A percentile compares a stretch with the other conserved stretches of the same genome.
Evolutionary conservation across 2,797 vertebrate genomes (phyloP).

Genomic region (Netta rufina): DNA sequence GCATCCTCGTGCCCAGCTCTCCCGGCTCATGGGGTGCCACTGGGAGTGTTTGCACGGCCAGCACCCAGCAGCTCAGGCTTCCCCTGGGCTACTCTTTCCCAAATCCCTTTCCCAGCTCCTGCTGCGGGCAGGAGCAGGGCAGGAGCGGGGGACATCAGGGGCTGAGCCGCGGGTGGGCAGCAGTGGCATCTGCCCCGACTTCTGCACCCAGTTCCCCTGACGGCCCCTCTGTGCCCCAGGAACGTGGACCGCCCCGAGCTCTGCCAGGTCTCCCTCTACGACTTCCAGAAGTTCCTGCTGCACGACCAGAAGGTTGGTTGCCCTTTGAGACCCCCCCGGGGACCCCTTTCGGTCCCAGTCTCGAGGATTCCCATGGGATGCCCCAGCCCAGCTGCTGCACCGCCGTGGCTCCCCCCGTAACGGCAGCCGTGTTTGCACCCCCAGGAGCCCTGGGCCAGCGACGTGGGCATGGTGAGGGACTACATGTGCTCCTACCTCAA

Average conservation of each 20-base stretch:
- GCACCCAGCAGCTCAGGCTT: neutral
- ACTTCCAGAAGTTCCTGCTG: conserved; percentile 90
- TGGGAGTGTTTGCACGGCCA: neutral
- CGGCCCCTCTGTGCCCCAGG: conserved; percentile 38
- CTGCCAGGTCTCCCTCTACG: conserved; percentile 87
- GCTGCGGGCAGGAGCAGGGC: neutral
- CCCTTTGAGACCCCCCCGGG: neutral
- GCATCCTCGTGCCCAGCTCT: rapidly evolving
- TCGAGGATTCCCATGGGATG: neutral
- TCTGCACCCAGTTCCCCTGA: neutral
- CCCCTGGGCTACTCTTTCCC: neutral
- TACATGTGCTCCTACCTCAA: conserved; percentile 83
- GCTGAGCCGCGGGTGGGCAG: neutral
- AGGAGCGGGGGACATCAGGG: neutral
- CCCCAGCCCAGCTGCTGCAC: neutral
- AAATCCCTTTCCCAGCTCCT: neutral
- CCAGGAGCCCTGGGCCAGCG: conserved; percentile 86
- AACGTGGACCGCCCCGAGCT: conserved; percentile 87
- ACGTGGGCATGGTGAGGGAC: conserved; percentile 82
- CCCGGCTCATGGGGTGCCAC: neutral
- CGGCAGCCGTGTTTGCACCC: neutral
- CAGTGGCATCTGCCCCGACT: neutral
- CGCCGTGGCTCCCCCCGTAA: rapidly evolving
- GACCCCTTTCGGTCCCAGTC: neutral
- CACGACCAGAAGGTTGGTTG: conserved; percentile 87